Evolutionary conservation across 2,797 vertebrate genomes (phyloP), one percentile per base, ranked within the genome.

Genomic region (Periophthalmus magnuspinnatus): DNA sequence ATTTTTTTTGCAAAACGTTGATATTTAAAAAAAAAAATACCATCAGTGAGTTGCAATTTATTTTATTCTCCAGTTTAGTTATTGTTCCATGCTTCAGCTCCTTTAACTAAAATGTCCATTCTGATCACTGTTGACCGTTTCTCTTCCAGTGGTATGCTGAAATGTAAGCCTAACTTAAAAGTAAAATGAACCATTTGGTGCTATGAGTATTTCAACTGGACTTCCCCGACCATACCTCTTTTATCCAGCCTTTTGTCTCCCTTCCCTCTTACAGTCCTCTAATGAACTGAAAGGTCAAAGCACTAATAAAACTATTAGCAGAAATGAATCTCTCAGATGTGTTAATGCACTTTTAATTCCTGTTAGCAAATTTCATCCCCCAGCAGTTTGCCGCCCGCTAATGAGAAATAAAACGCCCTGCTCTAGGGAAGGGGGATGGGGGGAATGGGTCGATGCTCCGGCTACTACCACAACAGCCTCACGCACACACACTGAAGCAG

Each of bases 291-390:
- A 95, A 94, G 94, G 94, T 95, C 94, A 94, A 89, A 94, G 92
- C 93, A 81, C 93, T 95, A 95, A 93, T 94, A 94, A 94, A 94
- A 94, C 93, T 94, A 93, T 94, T 95, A 95, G 93, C 91, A 93
- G 92, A 92, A 93, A 93, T 91, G 91, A 94, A 94, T 93, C 93
- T 94, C 92, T 93, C 92, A 93, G 89, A 93, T 92, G 93, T 94
- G 92, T 94, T 95, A 95, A 95, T 94, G 93, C 92, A 93, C 92
- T 94, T 94, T 95, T 95, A 95, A 95, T 95, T 94, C 94, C 93
- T 93, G 94, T 95, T 94, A 95, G 94, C 93, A 93, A 93, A 95
- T 94, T 94, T 94, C 92, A 94, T 94, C 93, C 94, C 93, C 93
- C 92, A 94, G 93, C 93, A 94, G 93, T 94, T 95, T 92, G 93